These are phyloP conservation scores for Lordiphosa clarofinis DNA, from an alignment of 1,140 invertebrate species.

Conservation along the genomic window DNA sequence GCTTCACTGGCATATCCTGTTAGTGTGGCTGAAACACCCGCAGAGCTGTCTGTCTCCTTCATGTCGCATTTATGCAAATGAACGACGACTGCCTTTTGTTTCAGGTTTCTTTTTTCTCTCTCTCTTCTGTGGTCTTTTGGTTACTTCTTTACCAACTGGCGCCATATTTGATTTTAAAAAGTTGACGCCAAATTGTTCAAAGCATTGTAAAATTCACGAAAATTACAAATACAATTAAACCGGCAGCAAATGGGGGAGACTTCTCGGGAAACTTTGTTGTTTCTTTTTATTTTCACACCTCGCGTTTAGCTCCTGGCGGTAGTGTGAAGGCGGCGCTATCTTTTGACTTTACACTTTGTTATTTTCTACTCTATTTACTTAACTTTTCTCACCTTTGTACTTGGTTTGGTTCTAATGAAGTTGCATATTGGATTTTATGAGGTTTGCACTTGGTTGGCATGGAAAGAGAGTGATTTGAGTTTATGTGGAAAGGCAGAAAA, in stretches of 20 bases:
- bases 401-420: slow-evolving; percentile 68
- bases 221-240: slow-evolving; percentile 72
- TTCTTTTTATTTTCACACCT: slow-evolving; percentile 52
- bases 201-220: slow-evolving; percentile 48
- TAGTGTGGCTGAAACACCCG: slow-evolving; percentile 50
- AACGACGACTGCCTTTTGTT: slow-evolving; percentile 65
- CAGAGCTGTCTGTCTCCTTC: slow-evolving; percentile 5
- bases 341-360: slow-evolving; percentile 61
- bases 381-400: slow-evolving; percentile 62
- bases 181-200: slow-evolving; percentile 65
- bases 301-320: slow-evolving; percentile 47
- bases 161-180: slow-evolving; percentile 75
- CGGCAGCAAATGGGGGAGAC: not conserved
- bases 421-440: slow-evolving; percentile 43
- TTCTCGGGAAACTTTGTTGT: slow-evolving; percentile 36
- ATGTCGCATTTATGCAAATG: slow-evolving; percentile 59
- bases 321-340: slow-evolving; percentile 46
- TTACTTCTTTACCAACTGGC: slow-evolving; percentile 13
- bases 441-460: slow-evolving; percentile 22
- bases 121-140: slow-evolving; percentile 15
- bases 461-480: too few relatives aligned
- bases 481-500: too few relatives aligned
- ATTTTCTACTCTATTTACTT: slow-evolving; percentile 53
- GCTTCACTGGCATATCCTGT: slow-evolving; percentile 78
- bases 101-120: slow-evolving; percentile 21